phyloP scores from a whole-genome alignment of 2,113 vertebrate genomes.

The Nettapus auritus region DNA sequence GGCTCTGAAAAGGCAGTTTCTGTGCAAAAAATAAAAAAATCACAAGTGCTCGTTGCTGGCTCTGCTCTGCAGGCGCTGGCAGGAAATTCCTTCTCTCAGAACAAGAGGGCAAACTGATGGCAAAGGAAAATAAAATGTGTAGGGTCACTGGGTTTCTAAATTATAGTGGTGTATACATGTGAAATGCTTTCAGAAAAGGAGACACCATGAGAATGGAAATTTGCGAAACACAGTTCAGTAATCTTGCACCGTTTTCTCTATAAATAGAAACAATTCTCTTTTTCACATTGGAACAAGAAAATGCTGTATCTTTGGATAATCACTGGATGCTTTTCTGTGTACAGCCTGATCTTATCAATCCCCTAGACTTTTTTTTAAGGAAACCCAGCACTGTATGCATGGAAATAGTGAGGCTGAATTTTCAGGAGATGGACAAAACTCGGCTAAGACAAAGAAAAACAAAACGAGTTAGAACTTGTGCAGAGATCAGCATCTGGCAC shows the following conservation, averaged over 20 bases:
- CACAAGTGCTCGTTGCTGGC: not conserved
- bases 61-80: not conserved
- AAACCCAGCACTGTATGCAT: not conserved
- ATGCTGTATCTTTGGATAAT: not conserved
- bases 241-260: accelerated
- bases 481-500: not conserved
- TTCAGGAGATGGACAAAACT: not conserved
- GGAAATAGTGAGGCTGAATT: not conserved
- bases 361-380: not conserved
- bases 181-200: not conserved
- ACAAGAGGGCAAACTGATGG: not conserved
- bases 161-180: not conserved
- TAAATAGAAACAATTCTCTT: slow-evolving; percentile 31
- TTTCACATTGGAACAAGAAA: not conserved
- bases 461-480: not conserved
- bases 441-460: accelerated
- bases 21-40: not conserved
- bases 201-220: not conserved
- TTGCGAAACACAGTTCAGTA: not conserved
- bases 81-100: slow-evolving; percentile 1
- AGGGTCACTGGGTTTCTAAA: not conserved
- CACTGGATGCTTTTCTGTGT: not conserved
- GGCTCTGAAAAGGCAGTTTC: not conserved
- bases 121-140: not conserved
- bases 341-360: accelerated